A percentile compares a stretch with the other conserved stretches of the same genome.
phyloP scores from a whole-genome alignment of 2,797 vertebrate species.

The Hirundo rustica region DNA sequence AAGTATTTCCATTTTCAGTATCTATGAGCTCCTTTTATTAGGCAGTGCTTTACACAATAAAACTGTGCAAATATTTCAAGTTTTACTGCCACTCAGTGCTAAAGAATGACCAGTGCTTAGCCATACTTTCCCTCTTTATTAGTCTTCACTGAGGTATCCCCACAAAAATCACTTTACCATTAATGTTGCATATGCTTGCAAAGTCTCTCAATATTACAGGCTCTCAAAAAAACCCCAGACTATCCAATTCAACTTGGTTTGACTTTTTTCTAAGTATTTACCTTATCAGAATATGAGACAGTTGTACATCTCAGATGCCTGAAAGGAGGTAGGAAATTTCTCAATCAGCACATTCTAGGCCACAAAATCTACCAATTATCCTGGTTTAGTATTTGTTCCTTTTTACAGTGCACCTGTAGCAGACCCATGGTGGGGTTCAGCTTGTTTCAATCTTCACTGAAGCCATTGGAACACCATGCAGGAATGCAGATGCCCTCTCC shows the following conservation, averaged over 20 bases:
- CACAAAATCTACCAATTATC: not conserved
- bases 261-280: not conserved
- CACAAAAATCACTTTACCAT: not conserved
- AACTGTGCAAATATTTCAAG: not conserved
- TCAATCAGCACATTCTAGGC: not conserved
- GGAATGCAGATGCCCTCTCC: fast-evolving
- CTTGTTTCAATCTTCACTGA: not conserved
- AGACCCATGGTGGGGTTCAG: not conserved
- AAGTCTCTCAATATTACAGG: not conserved
- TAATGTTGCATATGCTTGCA: not conserved
- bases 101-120: not conserved
- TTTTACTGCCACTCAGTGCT: not conserved
- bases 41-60: not conserved
- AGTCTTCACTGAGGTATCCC: not conserved
- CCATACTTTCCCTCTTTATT: not conserved
- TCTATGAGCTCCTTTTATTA: not conserved
- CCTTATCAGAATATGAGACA: not conserved
- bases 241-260: not conserved
- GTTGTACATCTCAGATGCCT: not conserved
- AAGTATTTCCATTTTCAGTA: not conserved
- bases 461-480: not conserved
- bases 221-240: not conserved
- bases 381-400: not conserved
- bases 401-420: not conserved
- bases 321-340: not conserved